phyloP scores from a whole-genome alignment of 2,797 vertebrate species.

The Myotis planiceps region DNA sequence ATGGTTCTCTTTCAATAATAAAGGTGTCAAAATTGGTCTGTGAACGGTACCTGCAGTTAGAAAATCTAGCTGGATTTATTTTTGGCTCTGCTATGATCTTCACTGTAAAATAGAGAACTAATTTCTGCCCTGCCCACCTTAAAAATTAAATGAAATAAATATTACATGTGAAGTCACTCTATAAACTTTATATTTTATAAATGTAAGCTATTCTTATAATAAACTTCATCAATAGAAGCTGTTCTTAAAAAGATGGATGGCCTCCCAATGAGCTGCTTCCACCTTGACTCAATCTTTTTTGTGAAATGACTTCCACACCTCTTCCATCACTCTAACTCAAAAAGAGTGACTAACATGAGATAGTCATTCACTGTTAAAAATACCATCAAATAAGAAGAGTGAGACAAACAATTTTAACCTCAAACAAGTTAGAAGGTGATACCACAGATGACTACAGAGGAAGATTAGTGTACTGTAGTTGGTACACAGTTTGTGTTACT shows the following conservation, averaged over 20 bases:
- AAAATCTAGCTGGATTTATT: conserved; percentile 56
- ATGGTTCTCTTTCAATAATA: conserved; percentile 14
- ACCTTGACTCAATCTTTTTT: not conserved
- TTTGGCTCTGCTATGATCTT: not conserved
- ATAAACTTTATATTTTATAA: conserved; percentile 31
- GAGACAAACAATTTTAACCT: conserved; percentile 56
- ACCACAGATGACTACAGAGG: not conserved
- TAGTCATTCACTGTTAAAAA: conserved; percentile 55
- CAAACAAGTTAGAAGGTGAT: conserved; percentile 46
- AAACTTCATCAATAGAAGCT: conserved; percentile 33
- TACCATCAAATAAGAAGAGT: conserved; percentile 54
- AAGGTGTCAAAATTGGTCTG: conserved; percentile 7
- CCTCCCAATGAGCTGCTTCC: not conserved
- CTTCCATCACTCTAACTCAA: conserved; percentile 41
- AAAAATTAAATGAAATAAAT: conserved; percentile 42
- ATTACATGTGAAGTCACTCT: not conserved
- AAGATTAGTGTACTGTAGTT: not conserved
- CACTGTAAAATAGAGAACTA: conserved; percentile 27
- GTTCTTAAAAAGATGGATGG: not conserved
- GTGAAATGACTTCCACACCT: conserved; percentile 61
- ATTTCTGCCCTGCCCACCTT: conserved; percentile 17
- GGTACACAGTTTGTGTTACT: not conserved
- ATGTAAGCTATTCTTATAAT: not conserved
- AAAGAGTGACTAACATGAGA: conserved; percentile 46
- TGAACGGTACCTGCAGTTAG: not conserved